Conservation (phyloP, 2,113 vertebrate species). For the Sakesphorus luctuosus region DNA sequence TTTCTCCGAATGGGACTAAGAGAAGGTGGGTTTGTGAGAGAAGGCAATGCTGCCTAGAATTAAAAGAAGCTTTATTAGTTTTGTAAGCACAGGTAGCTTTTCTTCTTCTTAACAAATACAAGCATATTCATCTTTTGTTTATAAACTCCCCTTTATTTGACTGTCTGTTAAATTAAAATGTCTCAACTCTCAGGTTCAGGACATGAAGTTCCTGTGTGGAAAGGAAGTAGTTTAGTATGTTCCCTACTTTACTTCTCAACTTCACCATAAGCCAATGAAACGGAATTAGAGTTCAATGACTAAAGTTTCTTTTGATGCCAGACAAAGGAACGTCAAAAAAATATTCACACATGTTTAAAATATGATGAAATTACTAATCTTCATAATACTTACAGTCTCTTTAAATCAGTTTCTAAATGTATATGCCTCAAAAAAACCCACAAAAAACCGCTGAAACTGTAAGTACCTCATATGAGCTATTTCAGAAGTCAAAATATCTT, state of each 20-base stretch:
- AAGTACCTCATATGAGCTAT: neutral
- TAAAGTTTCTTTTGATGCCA: neutral
- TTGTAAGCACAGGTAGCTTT: neutral
- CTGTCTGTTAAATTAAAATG: neutral
- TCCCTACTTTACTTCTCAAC: neutral
- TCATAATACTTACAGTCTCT: neutral
- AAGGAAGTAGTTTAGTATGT: neutral
- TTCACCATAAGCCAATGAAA: neutral
- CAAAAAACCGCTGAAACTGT: neutral
- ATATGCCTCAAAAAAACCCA: neutral
- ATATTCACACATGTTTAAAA: neutral
- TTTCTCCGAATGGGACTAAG: slow-evolving; percentile 96
- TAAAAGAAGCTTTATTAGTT: neutral
- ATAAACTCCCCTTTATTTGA: neutral
- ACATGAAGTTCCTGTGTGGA: neutral
- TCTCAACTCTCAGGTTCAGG: neutral
- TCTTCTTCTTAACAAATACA: neutral
- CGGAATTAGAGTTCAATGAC: neutral
- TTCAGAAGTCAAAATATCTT: neutral
- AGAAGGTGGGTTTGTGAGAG: slow-evolving; percentile 91
- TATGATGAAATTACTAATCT: neutral
- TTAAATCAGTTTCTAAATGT: neutral
- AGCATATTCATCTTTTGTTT: neutral
- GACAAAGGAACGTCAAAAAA: neutral
- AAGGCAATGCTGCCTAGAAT: slow-evolving; percentile 90